Evolutionary conservation across 92 coral and sea anemone genomes (phyloP).

Genomic region (Muricea muricata): DNA sequence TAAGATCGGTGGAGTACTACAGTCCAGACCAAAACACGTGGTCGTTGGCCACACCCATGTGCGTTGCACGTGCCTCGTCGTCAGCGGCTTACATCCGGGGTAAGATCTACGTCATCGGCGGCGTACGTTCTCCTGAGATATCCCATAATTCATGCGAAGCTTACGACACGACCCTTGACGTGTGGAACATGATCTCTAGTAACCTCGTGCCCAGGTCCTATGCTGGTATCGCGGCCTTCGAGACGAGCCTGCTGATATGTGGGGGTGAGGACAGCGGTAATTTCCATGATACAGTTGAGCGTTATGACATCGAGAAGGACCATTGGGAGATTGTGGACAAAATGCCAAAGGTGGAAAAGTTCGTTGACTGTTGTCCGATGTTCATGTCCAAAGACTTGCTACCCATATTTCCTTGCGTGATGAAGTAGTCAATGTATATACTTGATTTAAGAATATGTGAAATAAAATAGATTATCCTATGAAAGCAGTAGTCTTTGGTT

Average conservation of each 20-base stretch:
- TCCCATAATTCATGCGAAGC: conserved; percentile 47
- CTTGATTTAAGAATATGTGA: neutral
- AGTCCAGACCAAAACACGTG: conserved; percentile 80
- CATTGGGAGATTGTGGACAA: conserved; percentile 38
- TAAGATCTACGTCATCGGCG: conserved; percentile 93
- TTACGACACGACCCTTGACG: conserved; percentile 8
- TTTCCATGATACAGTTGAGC: conserved; percentile 34
- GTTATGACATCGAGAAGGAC: conserved; percentile 36
- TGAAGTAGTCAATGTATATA: neutral
- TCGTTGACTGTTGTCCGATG: conserved; percentile 40
- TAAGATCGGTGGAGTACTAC: conserved; percentile 70
- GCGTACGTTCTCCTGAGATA: conserved; percentile 51
- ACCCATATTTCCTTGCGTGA: conserved; percentile 32
- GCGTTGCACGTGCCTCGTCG: conserved; percentile 85
- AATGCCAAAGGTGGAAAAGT: conserved; percentile 37
- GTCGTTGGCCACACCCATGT: conserved; percentile 81
- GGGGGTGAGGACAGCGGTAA: conserved; percentile 48
- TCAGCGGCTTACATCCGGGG: conserved; percentile 87
- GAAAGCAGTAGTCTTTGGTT: no score
- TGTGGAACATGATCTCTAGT: conserved; percentile 26
- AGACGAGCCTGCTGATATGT: conserved; percentile 29
- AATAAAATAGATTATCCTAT: neutral
- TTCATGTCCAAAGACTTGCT: conserved; percentile 40
- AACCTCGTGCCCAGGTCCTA: conserved; percentile 38
- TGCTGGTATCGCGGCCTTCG: conserved; percentile 38